A percentile compares a stretch with the other conserved stretches of the same genome.
Evolutionary conservation across 2,888 invertebrate genomes (phyloP).

Genomic region (Laspeyria flexula): DNA sequence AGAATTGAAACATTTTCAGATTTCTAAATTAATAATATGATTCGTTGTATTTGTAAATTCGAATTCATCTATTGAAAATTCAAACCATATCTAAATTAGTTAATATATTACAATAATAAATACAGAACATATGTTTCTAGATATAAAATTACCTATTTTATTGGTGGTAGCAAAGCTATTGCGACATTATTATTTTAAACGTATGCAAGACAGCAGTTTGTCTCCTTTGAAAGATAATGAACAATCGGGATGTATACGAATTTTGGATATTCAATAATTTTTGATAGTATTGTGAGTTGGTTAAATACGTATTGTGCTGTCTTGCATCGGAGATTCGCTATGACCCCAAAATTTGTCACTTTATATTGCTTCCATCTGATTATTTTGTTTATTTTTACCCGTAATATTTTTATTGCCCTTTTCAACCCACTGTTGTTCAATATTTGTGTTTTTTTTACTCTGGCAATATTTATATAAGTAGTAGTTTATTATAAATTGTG

Average conservation of each 20-base stretch:
- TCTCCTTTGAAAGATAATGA: not conserved
- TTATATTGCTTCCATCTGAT: conserved; percentile 37
- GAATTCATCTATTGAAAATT: conserved; percentile 36
- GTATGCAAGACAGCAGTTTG: conserved; percentile 33
- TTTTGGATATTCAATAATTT: conserved; percentile 7
- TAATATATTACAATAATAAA: conserved; percentile 37
- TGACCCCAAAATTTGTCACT: conserved; percentile 39
- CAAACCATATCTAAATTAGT: conserved; percentile 51
- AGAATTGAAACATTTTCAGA: not conserved
- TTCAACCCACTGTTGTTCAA: conserved; percentile 40
- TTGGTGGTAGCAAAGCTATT: conserved; percentile 49
- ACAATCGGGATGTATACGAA: conserved; percentile 10
- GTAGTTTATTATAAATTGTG: conserved; percentile 16
- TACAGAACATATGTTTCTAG: conserved; percentile 39
- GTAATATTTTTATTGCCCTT: conserved; percentile 32
- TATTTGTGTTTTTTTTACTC: conserved; percentile 7
- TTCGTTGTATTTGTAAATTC: conserved; percentile 38
- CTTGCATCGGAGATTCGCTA: conserved; percentile 39
- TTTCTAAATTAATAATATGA: not conserved
- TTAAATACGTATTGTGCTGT: conserved; percentile 25
- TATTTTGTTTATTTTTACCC: conserved; percentile 32
- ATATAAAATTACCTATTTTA: conserved; percentile 36
- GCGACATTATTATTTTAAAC: conserved; percentile 26
- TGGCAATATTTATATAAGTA: conserved; percentile 13
- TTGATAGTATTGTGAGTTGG: not conserved